Evolutionary conservation across 92 coral and sea anemone species (phyloP).

Genomic region (Meandrina meandrites): DNA sequence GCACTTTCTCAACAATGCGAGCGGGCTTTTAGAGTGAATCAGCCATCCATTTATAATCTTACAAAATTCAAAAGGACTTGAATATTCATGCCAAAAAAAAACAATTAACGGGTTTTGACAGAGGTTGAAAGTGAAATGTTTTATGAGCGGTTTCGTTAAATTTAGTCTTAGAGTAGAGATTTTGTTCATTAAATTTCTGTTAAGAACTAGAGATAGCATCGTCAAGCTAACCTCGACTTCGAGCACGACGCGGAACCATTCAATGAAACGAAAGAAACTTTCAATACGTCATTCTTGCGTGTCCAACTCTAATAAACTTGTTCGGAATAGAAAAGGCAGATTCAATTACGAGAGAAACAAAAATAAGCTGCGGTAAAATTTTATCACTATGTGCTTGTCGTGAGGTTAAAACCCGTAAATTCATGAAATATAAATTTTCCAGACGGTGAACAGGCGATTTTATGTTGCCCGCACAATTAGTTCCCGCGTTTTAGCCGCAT

Average conservation of each 20-base stretch:
- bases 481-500: conserved; percentile 1
- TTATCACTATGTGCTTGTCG: neutral
- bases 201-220: neutral
- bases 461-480: neutral
- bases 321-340: neutral
- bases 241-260: neutral
- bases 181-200: neutral
- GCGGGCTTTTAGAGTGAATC: neutral
- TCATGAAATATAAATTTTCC: neutral
- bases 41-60: neutral
- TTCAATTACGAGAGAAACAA: neutral
- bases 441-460: neutral
- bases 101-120: neutral
- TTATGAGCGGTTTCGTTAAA: neutral
- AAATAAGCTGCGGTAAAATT: neutral
- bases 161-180: neutral
- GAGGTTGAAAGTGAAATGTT: neutral
- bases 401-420: neutral
- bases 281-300: neutral
- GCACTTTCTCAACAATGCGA: neutral
- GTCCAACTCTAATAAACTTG: neutral
- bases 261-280: neutral
- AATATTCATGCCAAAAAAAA: neutral
- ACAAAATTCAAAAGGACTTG: neutral
- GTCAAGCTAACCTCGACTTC: neutral